Conservation (phyloP, 2,797 vertebrate genomes). For the Gorsachius magnificus region DNA sequence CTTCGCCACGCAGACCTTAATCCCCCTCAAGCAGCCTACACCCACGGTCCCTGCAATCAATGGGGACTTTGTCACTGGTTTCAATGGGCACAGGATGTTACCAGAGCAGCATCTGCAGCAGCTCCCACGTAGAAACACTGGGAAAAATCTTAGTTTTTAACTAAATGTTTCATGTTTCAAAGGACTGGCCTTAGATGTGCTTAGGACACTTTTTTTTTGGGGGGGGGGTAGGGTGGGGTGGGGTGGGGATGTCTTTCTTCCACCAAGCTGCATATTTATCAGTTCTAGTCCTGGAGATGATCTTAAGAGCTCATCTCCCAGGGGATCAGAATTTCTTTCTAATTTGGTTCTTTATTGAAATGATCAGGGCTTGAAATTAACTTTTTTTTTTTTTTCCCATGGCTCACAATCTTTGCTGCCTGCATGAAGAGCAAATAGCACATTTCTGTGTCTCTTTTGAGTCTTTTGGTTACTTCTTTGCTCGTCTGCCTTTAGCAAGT, state of each 20-base stretch:
- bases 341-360: conserved; percentile 4
- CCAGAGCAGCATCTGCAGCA: conserved; percentile 5
- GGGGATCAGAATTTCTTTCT: neutral
- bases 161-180: neutral
- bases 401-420: neutral
- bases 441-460: neutral
- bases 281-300: neutral
- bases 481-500: neutral
- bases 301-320: neutral
- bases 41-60: neutral
- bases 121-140: neutral
- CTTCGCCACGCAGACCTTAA: neutral
- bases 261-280: neutral
- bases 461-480: neutral
- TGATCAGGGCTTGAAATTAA: neutral
- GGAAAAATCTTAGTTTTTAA: neutral
- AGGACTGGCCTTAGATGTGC: neutral
- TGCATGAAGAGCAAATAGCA: neutral
- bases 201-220: neutral
- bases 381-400: neutral
- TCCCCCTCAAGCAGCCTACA: neutral
- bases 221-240: too few species aligned
- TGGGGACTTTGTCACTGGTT: neutral
- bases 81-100: neutral
- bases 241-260: neutral